Evolutionary conservation across 2,888 invertebrate species (phyloP), one percentile per base, ranked within the genome.

Genomic region (Drosophila sordidapex): DNA sequence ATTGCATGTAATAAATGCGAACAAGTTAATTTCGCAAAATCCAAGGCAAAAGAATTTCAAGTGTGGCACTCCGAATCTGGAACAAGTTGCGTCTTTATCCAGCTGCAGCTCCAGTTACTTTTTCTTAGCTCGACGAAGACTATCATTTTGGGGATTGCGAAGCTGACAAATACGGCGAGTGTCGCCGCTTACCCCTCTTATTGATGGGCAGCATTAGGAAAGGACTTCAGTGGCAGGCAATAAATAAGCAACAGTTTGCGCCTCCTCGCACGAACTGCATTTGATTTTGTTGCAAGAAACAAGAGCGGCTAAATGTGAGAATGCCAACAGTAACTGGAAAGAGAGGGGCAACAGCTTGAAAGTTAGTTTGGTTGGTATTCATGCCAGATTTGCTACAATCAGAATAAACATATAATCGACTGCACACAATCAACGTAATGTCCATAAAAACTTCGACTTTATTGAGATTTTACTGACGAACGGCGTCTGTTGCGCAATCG

Each of bases 121-220:
- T 38, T 48, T 59, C 52, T 27, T 49, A 59, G 70, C 73, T 75
- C 54, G 70, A 66, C 73, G 15, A 25, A 13, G 46, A 46, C 13
- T 62, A 70, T 76, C 77, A 64, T 71, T 83, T 74, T 72, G 79
- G 82, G 82, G 83, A 82, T 76, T 74, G 81, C 68, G 29, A 35
- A 69, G 54, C 73, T 88, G 87, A 81, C 81, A 87, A 87, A 87
- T 87, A 74, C 56, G 78, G 72, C 72, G 70, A 83, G 70, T 78
- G 75, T 71, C 66, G 69, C 64, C 70, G 79, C 62, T 76, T 66
- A 35, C 36, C 59, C 49, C 52, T 69, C 67, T 76, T 89, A 89
- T 89, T 89, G 87, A 87, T 89, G 87, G 65, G 81, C 67, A 68
- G 60, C 79, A 82, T 86, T 82, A 76, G 72, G 63, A 43, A 46